Evolutionary conservation across 2,797 vertebrate species (phyloP).

Genomic region (Telmatherina bonti): DNA sequence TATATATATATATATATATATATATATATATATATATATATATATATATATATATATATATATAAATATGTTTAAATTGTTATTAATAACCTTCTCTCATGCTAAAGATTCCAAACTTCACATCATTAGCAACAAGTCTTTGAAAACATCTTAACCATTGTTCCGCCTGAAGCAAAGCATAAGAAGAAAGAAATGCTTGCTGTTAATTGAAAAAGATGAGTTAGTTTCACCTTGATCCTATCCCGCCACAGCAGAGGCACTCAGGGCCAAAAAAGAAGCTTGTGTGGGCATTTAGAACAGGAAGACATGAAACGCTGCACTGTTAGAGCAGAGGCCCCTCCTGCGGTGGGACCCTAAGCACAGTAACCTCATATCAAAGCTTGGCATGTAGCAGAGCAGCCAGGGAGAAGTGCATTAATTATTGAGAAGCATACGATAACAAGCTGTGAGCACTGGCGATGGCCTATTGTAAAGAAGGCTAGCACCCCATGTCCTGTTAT

Average conservation of each 20-base stretch:
- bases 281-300: slow-evolving; percentile 50
- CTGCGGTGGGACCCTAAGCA: slow-evolving; percentile 76
- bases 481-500: slow-evolving; percentile 78
- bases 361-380: slow-evolving; percentile 86
- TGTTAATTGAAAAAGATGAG: slow-evolving; percentile 27
- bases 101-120: not conserved
- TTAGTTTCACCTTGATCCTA: slow-evolving; percentile 47
- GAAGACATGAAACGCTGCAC: slow-evolving; percentile 84
- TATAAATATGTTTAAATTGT: too few relatives aligned
- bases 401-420: slow-evolving; percentile 81
- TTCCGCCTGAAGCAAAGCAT: slow-evolving; percentile 49
- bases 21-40: too few relatives aligned
- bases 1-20: too few relatives aligned
- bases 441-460: slow-evolving; percentile 75
- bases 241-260: slow-evolving; percentile 36
- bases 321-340: slow-evolving; percentile 64
- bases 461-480: slow-evolving; percentile 76
- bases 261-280: slow-evolving; percentile 39
- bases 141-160: slow-evolving; percentile 47
- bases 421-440: slow-evolving; percentile 82
- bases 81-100: not conserved
- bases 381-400: slow-evolving; percentile 77
- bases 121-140: slow-evolving; percentile 6
- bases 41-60: too few relatives aligned
- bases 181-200: slow-evolving; percentile 46